Evolutionary conservation across 2,888 invertebrate genomes (phyloP).

Genomic region (Drosophila kanekoi): DNA sequence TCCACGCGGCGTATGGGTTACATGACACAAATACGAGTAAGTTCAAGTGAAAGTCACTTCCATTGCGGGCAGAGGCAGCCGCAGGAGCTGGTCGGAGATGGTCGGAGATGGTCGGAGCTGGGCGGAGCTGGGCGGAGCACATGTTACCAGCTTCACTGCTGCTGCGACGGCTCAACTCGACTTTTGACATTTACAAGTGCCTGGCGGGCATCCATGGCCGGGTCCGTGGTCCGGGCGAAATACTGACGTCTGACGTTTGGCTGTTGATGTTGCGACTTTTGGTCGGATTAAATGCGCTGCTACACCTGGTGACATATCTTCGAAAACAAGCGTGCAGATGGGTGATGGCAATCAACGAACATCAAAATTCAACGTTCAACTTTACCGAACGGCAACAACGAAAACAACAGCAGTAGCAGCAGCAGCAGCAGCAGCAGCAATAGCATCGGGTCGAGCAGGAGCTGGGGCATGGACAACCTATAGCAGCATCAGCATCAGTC

Average conservation of each 20-base stretch:
- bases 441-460: slow-evolving; percentile 20
- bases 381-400: slow-evolving; percentile 49
- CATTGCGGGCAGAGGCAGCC: slow-evolving; percentile 61
- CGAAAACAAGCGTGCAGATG: slow-evolving; percentile 58
- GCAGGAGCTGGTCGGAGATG: slow-evolving; percentile 5
- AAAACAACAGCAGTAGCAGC: slow-evolving; percentile 12
- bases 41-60: slow-evolving; percentile 69
- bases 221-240: slow-evolving; percentile 31
- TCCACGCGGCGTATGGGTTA: slow-evolving; percentile 48
- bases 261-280: slow-evolving; percentile 78
- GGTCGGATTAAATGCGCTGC: slow-evolving; percentile 79
- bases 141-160: slow-evolving; percentile 49
- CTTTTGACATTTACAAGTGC: slow-evolving; percentile 66
- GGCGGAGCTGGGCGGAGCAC: slow-evolving; percentile 26
- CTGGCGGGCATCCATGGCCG: slow-evolving; percentile 50
- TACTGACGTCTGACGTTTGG: slow-evolving; percentile 56
- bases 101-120: background rate
- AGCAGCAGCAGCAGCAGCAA: slow-evolving; percentile 1
- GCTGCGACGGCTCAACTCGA: slow-evolving; percentile 23
- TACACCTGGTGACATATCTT: slow-evolving; percentile 80
- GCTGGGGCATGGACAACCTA: slow-evolving; percentile 21
- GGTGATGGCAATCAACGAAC: slow-evolving; percentile 79
- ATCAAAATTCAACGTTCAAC: slow-evolving; percentile 77
- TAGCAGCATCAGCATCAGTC: slow-evolving; percentile 76
- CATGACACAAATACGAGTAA: slow-evolving; percentile 50